Conservation (phyloP, 2,113 vertebrate genomes). For the Sphyrna mokarran region DNA sequence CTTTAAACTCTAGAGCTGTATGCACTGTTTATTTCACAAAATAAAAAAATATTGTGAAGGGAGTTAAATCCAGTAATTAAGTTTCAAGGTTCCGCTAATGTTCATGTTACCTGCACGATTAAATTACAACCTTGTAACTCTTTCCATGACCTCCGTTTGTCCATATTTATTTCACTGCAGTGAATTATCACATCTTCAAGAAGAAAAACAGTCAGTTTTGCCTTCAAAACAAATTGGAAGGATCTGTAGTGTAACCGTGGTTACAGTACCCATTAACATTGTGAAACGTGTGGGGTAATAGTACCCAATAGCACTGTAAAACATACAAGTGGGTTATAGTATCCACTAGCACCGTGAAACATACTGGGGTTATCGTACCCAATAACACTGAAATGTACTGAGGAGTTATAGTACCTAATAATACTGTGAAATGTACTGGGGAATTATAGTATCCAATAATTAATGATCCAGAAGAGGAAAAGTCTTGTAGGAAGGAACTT, state of each 20-base stretch:
- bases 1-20: neutral
- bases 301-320: too few species aligned
- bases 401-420: too few species aligned
- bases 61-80: conserved; percentile 12
- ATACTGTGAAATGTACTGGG: neutral
- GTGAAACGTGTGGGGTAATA: neutral
- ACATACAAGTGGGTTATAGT: too few species aligned
- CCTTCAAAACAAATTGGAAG: neutral
- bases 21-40: neutral
- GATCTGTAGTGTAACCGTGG: neutral
- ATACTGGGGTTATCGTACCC: too few species aligned
- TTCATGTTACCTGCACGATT: neutral
- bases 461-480: too few species aligned
- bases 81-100: conserved; percentile 21
- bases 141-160: neutral
- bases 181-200: conserved; percentile 7
- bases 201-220: conserved; percentile 4
- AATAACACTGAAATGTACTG: too few species aligned
- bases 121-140: conserved; percentile 16
- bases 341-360: too few species aligned
- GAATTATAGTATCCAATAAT: too few species aligned
- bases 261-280: neutral
- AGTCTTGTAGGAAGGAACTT: too few species aligned
- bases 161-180: conserved; percentile 12
- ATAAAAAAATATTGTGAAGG: conserved; percentile 16